Base-by-base conservation (phyloP, 1,140 invertebrate species). In the Trichoplusia ni region DNA sequence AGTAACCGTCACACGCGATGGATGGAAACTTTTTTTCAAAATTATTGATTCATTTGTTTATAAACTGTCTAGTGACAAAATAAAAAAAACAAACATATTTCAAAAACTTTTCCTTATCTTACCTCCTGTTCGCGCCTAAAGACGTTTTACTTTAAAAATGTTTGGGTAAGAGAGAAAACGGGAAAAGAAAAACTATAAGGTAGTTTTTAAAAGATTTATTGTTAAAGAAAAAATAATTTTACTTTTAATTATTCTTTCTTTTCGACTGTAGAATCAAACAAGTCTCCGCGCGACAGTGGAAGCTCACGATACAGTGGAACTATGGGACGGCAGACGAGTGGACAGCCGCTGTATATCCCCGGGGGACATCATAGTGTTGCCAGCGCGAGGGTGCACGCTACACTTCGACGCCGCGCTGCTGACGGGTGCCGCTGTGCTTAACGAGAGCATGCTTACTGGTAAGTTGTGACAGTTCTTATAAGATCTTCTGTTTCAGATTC, bases 391-490 rank as follows among this genome's bases (percentile, higher is more conserved):
- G 13, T 96, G 96, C 81, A 92, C 94, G 2, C 95, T 99, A 93
- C 94, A 95, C 67, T 98, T 97, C 88, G 98, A 99, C 90, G 97
- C 97, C 1, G 95, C 97, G 1, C 84, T 99, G 16, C 91, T 99
- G 1, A 93, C 94, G 40, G 98, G 98, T 1, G 96, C 94, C 58
- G 98, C 97, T 70, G 97, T 99, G 70, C 94, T 99, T 8, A 98
- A 99, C 85, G 98, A 99, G 91, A 97, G 96, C 69, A 98, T 99
- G 97, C 92, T 99, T 7, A 99, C 98, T 49, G 97, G 96, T 97
- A 84, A 93, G 56, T 68, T 18, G 33, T 49, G 4, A 11, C n/a
- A n/a, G n/a, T n/a, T n/a, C n/a, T n/a, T n/a, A n/a, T n/a, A n/a
- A n/a, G n/a, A n/a, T n/a, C n/a, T n/a, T n/a, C n/a, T n/a, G n/a